A percentile compares a stretch with the other conserved stretches of the same genome.
These are phyloP conservation scores for Echeneis naucrates DNA, from an alignment of 2,797 vertebrate species.

Conservation along the genomic window DNA sequence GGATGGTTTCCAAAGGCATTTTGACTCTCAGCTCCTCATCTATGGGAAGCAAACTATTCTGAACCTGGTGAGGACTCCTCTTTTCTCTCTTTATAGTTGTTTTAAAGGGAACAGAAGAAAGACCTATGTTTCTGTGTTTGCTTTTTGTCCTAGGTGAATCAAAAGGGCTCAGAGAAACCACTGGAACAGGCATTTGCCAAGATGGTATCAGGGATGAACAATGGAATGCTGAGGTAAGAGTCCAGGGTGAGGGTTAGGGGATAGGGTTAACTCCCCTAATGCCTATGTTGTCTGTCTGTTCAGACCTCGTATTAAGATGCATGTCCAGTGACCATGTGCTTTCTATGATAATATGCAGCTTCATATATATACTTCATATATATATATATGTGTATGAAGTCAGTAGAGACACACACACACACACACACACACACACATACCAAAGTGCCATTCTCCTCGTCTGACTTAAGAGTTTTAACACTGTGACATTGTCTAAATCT, in stretches of 20 bases:
- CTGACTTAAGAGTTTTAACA: neutral
- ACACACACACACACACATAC: too few relatives aligned
- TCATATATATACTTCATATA: too few relatives aligned
- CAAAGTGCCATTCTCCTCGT: neutral
- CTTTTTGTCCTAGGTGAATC: conserved; percentile 88
- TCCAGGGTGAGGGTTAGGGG: too few relatives aligned
- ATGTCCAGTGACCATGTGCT: too few relatives aligned
- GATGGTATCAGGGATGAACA: conserved; percentile 91
- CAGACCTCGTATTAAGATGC: too few relatives aligned
- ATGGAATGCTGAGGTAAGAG: conserved; percentile 90
- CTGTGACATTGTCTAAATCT: neutral
- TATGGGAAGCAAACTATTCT: conserved; percentile 98
- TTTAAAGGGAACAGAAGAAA: neutral
- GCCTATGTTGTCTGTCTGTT: neutral
- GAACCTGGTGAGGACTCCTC: conserved; percentile 89
- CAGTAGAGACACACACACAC: too few relatives aligned
- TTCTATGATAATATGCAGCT: too few relatives aligned
- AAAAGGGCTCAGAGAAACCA: conserved; percentile 97
- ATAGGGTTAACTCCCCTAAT: too few relatives aligned
- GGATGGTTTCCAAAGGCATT: conserved; percentile 98
- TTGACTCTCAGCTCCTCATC: conserved; percentile 96
- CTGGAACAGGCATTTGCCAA: conserved; percentile 94
- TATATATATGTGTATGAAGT: too few relatives aligned
- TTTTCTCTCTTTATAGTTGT: neutral
- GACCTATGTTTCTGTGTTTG: neutral